These are phyloP conservation scores for Chrosomus eos DNA, from an alignment of 2,797 vertebrate genomes.

Conservation along the genomic window DNA sequence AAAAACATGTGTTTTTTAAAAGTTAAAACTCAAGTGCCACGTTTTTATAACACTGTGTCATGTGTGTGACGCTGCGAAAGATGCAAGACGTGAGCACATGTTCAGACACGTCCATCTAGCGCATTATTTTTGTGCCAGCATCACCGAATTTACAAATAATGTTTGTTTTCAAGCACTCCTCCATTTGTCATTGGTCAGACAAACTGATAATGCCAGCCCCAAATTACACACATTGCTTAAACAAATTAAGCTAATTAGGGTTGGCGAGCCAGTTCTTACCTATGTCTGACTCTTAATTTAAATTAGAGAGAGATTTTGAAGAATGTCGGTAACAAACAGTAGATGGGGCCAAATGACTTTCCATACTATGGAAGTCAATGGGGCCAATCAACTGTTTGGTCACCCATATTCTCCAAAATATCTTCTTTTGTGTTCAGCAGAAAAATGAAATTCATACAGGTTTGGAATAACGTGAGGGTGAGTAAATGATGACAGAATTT, in stretches of 20 bases:
- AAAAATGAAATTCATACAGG: background rate
- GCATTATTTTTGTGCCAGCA: too few relatives aligned
- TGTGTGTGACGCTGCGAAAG: background rate
- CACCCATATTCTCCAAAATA: too few relatives aligned
- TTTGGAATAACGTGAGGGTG: background rate
- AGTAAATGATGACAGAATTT: background rate
- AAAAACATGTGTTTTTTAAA: background rate
- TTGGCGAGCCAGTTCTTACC: too few relatives aligned
- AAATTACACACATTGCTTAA: background rate
- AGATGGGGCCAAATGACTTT: too few relatives aligned
- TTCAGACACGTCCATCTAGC: background rate
- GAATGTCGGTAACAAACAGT: too few relatives aligned
- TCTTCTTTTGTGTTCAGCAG: too few relatives aligned
- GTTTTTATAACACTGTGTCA: background rate
- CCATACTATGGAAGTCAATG: too few relatives aligned
- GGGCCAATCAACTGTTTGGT: too few relatives aligned
- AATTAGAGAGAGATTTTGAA: too few relatives aligned
- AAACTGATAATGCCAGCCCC: background rate
- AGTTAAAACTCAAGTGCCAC: background rate
- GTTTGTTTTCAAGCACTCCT: background rate
- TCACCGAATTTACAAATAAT: background rate
- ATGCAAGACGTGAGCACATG: background rate
- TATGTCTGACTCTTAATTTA: background rate
- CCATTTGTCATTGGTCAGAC: background rate
- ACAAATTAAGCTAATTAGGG: background rate